Evolutionary conservation across 2,113 vertebrate genomes (phyloP).

Genomic region (Tiliqua scincoides): DNA sequence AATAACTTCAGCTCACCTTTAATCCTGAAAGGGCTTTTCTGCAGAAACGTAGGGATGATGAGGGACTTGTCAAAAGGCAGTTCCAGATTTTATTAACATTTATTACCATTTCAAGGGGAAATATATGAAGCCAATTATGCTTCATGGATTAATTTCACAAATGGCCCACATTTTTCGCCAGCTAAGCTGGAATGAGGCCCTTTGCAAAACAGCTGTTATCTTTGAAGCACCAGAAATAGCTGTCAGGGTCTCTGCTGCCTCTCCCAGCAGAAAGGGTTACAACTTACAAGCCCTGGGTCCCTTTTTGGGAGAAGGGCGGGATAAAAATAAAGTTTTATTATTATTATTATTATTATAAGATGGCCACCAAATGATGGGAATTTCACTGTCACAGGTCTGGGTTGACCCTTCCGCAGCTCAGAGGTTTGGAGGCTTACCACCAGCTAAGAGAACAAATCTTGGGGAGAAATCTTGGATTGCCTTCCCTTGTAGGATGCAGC

Average conservation of each 20-base stretch:
- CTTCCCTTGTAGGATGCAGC: too few species aligned
- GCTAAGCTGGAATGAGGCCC: conserved; percentile 44
- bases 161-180: not conserved
- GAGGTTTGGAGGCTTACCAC: too few species aligned
- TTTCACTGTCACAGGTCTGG: too few species aligned
- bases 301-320: too few species aligned
- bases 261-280: too few species aligned
- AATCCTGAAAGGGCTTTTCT: conserved; percentile 44
- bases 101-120: conserved; percentile 35
- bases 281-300: too few species aligned
- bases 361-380: not conserved
- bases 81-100: conserved; percentile 42
- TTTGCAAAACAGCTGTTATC: conserved; percentile 25
- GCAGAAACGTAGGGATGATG: not conserved
- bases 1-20: conserved; percentile 26
- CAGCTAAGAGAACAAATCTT: too few species aligned
- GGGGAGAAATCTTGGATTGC: not conserved
- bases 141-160: conserved; percentile 52
- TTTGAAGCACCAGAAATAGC: conserved; percentile 9
- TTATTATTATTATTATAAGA: too few species aligned
- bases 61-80: conserved; percentile 1
- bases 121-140: conserved; percentile 52
- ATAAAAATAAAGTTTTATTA: too few species aligned
- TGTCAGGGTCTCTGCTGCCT: not conserved
- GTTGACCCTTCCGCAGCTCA: too few species aligned